These are phyloP conservation scores for Latrodectus geometricus DNA, from an alignment of 1,140 invertebrate species.

Conservation along the genomic window DNA sequence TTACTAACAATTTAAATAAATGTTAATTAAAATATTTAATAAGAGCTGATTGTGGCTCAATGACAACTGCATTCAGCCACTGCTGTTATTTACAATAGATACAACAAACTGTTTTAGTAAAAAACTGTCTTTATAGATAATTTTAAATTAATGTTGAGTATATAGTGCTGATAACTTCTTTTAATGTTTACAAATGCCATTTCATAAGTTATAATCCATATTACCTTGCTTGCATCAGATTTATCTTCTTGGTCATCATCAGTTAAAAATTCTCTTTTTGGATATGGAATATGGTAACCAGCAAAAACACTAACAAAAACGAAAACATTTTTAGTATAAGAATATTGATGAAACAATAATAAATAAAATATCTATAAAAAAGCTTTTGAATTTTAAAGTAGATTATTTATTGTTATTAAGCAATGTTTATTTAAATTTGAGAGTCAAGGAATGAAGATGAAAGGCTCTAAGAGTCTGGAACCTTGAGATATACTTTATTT, in stretches of 20 bases:
- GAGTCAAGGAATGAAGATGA: no score
- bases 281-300: constrained; percentile 96
- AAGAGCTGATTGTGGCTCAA: no score
- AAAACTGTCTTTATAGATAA: not conserved
- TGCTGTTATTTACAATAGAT: no score
- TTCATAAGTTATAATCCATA: not conserved
- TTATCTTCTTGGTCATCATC: constrained; percentile 98
- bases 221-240: constrained; percentile 77
- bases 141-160: not conserved
- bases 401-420: not conserved
- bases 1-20: no score
- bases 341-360: not conserved
- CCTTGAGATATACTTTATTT: no score
- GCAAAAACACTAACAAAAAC: constrained; percentile 87
- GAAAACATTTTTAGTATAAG: not conserved
- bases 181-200: not conserved
- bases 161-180: not conserved
- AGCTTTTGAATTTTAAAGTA: not conserved
- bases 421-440: not conserved
- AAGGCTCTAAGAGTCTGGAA: no score
- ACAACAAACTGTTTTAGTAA: not conserved
- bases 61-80: no score
- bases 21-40: no score
- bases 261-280: constrained; percentile 96
- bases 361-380: not conserved